phyloP scores from a whole-genome alignment of 2,888 invertebrate genomes.

The Ecdyonurus torrentis region DNA sequence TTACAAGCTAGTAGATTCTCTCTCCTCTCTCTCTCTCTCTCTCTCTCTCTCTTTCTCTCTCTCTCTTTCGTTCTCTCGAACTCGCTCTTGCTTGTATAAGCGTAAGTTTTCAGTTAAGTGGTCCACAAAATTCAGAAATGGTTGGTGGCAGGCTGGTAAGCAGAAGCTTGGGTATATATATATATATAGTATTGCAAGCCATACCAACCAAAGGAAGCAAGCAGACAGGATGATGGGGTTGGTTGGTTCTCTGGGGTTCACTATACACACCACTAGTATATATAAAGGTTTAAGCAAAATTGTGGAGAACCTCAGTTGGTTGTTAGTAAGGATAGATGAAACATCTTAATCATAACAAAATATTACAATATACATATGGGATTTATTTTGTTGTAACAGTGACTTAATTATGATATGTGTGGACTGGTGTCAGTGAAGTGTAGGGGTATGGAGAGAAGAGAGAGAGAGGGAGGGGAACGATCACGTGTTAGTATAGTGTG shows the following conservation, averaged over 20 bases:
- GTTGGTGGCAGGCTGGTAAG: too few species aligned
- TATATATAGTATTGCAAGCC: neutral
- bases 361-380: too few species aligned
- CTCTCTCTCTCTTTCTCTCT: neutral
- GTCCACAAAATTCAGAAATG: conserved; percentile 42
- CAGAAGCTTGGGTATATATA: too few species aligned
- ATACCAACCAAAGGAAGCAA: too few species aligned
- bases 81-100: conserved; percentile 25
- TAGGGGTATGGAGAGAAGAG: too few species aligned
- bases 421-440: too few species aligned
- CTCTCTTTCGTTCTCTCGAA: neutral
- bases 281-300: neutral
- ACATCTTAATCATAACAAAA: too few species aligned
- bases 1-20: neutral
- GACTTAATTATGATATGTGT: too few species aligned
- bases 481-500: too few species aligned
- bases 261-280: too few species aligned
- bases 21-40: neutral
- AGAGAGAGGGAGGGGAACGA: too few species aligned
- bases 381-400: too few species aligned
- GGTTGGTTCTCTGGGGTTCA: neutral
- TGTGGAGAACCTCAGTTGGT: neutral
- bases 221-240: neutral
- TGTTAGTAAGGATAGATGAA: neutral
- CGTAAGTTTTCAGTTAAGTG: conserved; percentile 41